These are phyloP conservation scores for Cryptoblepharus egeriae DNA, from an alignment of 2,797 vertebrate genomes.

Conservation along the genomic window DNA sequence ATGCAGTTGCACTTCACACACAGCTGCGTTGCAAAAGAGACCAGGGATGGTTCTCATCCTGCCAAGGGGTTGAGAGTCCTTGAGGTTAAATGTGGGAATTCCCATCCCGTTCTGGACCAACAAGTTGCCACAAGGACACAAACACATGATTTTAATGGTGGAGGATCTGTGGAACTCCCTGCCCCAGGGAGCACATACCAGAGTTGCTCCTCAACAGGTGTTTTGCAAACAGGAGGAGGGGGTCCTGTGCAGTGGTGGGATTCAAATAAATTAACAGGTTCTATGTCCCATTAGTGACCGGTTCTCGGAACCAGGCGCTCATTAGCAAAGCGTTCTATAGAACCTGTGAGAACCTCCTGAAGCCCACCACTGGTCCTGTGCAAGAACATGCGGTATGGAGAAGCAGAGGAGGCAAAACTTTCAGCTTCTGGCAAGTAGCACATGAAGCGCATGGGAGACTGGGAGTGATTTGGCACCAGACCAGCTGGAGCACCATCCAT, in stretches of 20 bases:
- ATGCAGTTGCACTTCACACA: neutral
- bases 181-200: neutral
- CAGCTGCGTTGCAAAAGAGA: neutral
- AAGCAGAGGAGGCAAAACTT: neutral
- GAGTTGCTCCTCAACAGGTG: too few relatives aligned
- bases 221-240: neutral
- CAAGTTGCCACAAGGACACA: too few relatives aligned
- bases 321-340: too few relatives aligned
- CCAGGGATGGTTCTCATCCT: neutral
- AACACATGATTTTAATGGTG: neutral
- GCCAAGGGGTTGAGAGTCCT: neutral
- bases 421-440: neutral
- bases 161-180: conserved; percentile 5
- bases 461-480: neutral
- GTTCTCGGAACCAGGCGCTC: too few relatives aligned
- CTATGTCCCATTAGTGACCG: too few relatives aligned
- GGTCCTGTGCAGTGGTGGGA: neutral
- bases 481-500: neutral
- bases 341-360: too few relatives aligned
- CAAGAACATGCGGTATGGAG: neutral
- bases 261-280: too few relatives aligned
- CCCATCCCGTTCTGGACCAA: neutral
- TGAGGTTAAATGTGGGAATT: neutral
- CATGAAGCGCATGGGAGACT: neutral
- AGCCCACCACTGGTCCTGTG: too few relatives aligned